Conservation (phyloP, 2,888 invertebrate genomes). For the Graphium colonna region DNA sequence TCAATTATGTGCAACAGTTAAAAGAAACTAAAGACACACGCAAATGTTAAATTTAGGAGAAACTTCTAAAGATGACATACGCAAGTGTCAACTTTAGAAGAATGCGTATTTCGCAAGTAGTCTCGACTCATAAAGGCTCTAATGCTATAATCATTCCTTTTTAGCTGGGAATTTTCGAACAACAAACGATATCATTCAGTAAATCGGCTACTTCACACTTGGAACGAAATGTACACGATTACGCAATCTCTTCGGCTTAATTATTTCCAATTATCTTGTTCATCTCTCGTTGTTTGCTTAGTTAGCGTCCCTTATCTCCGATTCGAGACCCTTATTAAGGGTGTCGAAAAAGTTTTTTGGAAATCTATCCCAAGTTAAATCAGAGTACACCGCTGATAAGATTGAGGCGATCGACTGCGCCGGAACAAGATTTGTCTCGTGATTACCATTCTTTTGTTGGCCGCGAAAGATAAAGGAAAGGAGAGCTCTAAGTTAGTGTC, state of each 20-base stretch:
- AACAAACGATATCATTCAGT: no score
- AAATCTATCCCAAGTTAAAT: conserved; percentile 6
- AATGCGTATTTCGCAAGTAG: no score
- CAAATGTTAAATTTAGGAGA: no score
- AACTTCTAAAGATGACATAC: no score
- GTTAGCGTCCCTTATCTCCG: conserved; percentile 11
- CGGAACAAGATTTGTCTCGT: conserved; percentile 39
- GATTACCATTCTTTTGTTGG: conserved; percentile 43
- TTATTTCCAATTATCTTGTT: conserved; percentile 16
- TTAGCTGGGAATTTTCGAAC: no score
- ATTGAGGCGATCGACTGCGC: conserved; percentile 40
- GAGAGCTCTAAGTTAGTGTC: conserved; percentile 14
- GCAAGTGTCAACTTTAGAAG: no score
- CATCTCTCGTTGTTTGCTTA: conserved; percentile 12
- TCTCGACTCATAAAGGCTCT: no score
- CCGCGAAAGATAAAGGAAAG: conserved; percentile 35
- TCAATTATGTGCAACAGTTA: no score
- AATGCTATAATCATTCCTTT: no score
- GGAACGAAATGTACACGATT: background rate
- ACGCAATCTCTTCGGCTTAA: conserved; percentile 1
- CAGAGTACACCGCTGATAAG: conserved; percentile 42
- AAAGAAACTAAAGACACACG: no score
- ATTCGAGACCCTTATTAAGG: conserved; percentile 13
- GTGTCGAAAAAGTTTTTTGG: conserved; percentile 9
- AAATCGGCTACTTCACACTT: background rate